Evolutionary conservation across 2,113 vertebrate genomes (phyloP).

Genomic region (Sakesphorus luctuosus): DNA sequence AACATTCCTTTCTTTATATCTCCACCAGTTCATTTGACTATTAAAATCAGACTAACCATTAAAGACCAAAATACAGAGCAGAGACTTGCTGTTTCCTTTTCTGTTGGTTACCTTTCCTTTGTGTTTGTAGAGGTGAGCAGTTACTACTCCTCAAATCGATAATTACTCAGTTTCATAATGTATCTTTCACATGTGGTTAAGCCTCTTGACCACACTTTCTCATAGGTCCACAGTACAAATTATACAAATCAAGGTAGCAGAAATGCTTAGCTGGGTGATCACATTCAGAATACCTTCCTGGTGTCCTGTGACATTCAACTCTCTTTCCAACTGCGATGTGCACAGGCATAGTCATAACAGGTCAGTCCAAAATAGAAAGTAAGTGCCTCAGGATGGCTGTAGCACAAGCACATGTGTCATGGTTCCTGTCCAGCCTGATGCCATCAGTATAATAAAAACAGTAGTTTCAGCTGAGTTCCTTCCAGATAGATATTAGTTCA

Average conservation of each 20-base stretch:
- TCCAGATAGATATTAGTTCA: not conserved
- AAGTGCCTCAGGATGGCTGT: not conserved
- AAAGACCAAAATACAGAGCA: not conserved
- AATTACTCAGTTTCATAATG: not conserved
- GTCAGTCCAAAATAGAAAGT: slow-evolving; percentile 21
- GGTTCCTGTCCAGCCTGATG: slow-evolving; percentile 8
- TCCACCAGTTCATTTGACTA: not conserved
- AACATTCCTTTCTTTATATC: not conserved
- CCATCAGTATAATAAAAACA: not conserved
- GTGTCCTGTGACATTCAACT: not conserved
- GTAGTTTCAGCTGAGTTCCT: slow-evolving; percentile 12
- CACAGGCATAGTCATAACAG: not conserved
- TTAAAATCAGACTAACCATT: not conserved
- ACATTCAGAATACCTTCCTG: not conserved
- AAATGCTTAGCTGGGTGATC: not conserved
- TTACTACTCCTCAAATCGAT: not conserved
- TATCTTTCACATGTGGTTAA: not conserved
- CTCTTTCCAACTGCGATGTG: not conserved
- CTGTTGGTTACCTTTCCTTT: not conserved
- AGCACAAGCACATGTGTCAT: not conserved
- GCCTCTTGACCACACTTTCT: not conserved
- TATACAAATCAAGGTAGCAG: not conserved
- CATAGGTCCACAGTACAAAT: not conserved
- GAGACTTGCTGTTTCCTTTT: not conserved
- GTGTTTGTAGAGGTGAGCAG: not conserved